A percentile compares a stretch with the other conserved stretches of the same genome.
phyloP scores from a whole-genome alignment of 2,888 invertebrate genomes.

The Leptinotarsa rubiginosa region DNA sequence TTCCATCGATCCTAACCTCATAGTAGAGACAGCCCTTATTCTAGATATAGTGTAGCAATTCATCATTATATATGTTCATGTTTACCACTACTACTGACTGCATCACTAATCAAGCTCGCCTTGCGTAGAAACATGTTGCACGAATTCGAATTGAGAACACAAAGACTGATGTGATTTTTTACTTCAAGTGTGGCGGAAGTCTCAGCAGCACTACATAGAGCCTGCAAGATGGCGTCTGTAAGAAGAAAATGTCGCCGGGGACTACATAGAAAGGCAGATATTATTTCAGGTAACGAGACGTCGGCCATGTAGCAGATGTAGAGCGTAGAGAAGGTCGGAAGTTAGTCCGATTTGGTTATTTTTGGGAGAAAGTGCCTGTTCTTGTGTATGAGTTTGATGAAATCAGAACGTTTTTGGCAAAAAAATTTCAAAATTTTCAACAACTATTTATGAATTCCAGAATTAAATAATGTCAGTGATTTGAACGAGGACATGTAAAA shows the following conservation, averaged over 20 bases:
- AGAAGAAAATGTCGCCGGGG: constrained; percentile 29
- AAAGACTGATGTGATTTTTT: constrained; percentile 61
- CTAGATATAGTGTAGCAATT: constrained; percentile 32
- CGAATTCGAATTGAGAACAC: constrained; percentile 50
- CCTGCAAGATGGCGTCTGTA: constrained; percentile 28
- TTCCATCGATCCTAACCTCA: constrained; percentile 23
- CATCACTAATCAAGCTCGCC: constrained; percentile 61
- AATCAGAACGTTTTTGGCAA: constrained; percentile 6
- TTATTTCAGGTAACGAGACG: constrained; percentile 58
- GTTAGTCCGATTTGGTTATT: constrained; percentile 19
- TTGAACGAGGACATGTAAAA: no score
- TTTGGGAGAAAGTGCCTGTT: constrained; percentile 18
- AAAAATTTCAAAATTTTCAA: neutral
- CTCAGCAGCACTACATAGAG: constrained; percentile 45
- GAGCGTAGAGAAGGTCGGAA: constrained; percentile 28
- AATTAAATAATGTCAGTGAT: no score
- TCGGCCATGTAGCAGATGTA: constrained; percentile 51
- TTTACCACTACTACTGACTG: constrained; percentile 61
- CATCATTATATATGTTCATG: constrained; percentile 56
- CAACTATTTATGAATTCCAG: no score
- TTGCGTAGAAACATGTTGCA: constrained; percentile 61
- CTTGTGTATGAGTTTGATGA: constrained; percentile 15
- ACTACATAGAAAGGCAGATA: constrained; percentile 32
- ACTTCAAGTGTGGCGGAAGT: constrained; percentile 61
- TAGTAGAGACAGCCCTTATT: constrained; percentile 32